Evolutionary conservation across 2,888 invertebrate genomes (phyloP).

Genomic region (Caenorhabditis angaria): DNA sequence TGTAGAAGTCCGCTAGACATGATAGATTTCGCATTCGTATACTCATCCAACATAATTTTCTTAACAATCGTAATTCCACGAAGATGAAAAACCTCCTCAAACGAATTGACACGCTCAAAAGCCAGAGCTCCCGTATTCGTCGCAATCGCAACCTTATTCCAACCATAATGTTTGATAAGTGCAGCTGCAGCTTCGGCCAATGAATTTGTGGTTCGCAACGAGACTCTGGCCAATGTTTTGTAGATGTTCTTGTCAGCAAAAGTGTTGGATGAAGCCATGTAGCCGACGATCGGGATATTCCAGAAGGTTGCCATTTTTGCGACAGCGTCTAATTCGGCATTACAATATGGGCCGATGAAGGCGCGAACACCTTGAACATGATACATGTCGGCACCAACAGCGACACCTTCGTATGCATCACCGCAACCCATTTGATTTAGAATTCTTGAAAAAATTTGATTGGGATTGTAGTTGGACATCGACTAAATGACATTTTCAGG

Average conservation of each 20-base stretch:
- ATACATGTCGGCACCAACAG: slow-evolving; percentile 71
- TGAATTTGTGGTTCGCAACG: slow-evolving; percentile 69
- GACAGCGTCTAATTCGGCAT: slow-evolving; percentile 70
- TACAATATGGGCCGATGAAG: slow-evolving; percentile 71
- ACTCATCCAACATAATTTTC: slow-evolving; percentile 63
- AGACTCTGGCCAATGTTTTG: slow-evolving; percentile 69
- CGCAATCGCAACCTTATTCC: slow-evolving; percentile 60
- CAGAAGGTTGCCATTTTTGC: slow-evolving; percentile 70
- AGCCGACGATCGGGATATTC: slow-evolving; percentile 71
- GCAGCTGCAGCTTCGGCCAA: slow-evolving; percentile 66
- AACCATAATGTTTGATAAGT: slow-evolving; percentile 67
- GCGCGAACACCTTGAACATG: slow-evolving; percentile 69
- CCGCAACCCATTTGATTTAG: slow-evolving; percentile 69
- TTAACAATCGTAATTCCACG: slow-evolving; percentile 48
- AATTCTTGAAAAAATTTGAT: slow-evolving; percentile 47
- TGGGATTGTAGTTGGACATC: too few relatives aligned
- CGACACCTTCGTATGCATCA: slow-evolving; percentile 70
- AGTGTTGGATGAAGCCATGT: slow-evolving; percentile 69
- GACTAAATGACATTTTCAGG: too few relatives aligned
- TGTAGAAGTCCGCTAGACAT: slow-evolving; percentile 59
- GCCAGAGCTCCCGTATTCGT: slow-evolving; percentile 55
- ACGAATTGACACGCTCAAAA: slow-evolving; percentile 49
- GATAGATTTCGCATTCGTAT: slow-evolving; percentile 60
- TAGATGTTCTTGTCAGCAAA: slow-evolving; percentile 69
- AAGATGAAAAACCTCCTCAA: slow-evolving; percentile 56